phyloP scores from a whole-genome alignment of 2,113 vertebrate genomes.

The Zosterops hypoxanthus region DNA sequence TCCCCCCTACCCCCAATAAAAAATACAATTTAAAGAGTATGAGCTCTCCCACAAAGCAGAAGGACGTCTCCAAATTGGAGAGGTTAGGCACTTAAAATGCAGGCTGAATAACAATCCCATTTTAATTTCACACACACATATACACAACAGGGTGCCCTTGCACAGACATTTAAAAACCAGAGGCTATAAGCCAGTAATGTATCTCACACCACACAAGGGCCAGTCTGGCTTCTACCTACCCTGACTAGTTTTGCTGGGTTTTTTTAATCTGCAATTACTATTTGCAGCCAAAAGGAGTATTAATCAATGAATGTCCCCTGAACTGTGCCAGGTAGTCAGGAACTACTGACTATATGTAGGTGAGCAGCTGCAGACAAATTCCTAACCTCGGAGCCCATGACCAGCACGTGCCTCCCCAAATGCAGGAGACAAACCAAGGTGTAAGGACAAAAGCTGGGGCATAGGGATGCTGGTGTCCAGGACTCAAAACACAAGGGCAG shows the following conservation, averaged over 20 bases:
- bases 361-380: neutral
- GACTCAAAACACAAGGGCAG: neutral
- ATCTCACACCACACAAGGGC: neutral
- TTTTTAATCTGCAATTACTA: neutral
- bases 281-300: neutral
- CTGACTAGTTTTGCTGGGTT: neutral
- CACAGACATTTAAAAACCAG: neutral
- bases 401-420: neutral
- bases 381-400: neutral
- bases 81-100: constrained; percentile 19
- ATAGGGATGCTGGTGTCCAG: neutral
- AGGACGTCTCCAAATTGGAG: neutral
- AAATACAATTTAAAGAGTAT: neutral
- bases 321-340: neutral
- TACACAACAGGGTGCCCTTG: neutral
- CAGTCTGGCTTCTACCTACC: neutral
- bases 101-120: neutral
- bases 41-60: constrained; percentile 46
- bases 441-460: neutral
- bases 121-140: constrained; percentile 6
- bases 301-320: neutral
- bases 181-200: neutral
- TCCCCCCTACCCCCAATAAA: neutral
- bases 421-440: neutral
- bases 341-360: neutral